phyloP scores from a whole-genome alignment of 2,888 invertebrate genomes.

The Campaea margaritaria region DNA sequence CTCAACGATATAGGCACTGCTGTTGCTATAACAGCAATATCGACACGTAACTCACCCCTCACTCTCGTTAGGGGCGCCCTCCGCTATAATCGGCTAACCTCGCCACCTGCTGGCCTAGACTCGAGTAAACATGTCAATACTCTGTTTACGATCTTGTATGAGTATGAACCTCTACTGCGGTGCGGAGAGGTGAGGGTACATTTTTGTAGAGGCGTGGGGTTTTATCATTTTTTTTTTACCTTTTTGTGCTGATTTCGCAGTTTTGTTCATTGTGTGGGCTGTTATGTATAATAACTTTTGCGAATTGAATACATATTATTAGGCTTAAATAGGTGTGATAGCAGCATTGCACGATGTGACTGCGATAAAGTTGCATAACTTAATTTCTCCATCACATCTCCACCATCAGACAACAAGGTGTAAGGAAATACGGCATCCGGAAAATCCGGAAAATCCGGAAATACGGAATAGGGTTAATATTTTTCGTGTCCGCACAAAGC shows the following conservation, averaged over 20 bases:
- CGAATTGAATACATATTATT: too few relatives aligned
- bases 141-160: conserved; percentile 46
- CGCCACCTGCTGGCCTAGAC: conserved; percentile 48
- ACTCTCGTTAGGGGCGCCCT: conserved; percentile 50
- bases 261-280: too few relatives aligned
- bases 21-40: conserved; percentile 18
- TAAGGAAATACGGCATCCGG: too few relatives aligned
- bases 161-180: conserved; percentile 29
- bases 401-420: too few relatives aligned
- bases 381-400: too few relatives aligned
- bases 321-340: too few relatives aligned
- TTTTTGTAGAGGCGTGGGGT: background rate
- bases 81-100: conserved; percentile 52
- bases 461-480: too few relatives aligned
- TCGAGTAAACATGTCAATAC: conserved; percentile 56
- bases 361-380: too few relatives aligned
- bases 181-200: background rate
- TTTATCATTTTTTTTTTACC: background rate
- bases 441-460: too few relatives aligned
- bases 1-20: conserved; percentile 16
- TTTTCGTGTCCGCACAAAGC: too few relatives aligned
- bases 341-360: too few relatives aligned
- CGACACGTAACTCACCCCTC: conserved; percentile 29
- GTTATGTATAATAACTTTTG: too few relatives aligned
- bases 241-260: background rate